Percentiles rank a stretch among this genome's conserved stretches.
Conservation (phyloP, 2,113 vertebrate species). For the Rhinolophus sinicus region DNA sequence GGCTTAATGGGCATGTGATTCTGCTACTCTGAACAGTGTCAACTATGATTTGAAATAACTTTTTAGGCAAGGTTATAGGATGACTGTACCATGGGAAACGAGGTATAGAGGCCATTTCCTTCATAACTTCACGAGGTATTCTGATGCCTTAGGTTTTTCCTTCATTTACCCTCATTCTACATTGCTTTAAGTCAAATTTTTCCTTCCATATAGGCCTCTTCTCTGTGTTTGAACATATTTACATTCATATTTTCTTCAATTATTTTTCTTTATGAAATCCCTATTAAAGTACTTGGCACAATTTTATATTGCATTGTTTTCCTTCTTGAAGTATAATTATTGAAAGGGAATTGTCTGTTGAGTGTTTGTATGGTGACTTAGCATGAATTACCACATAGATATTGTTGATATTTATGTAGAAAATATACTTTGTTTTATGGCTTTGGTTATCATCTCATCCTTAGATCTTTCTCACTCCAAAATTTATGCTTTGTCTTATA, state of each 20-base stretch:
- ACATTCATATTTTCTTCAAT: neutral
- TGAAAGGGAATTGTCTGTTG: neutral
- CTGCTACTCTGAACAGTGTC: neutral
- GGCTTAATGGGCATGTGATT: neutral
- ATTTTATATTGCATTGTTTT: neutral
- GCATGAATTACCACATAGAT: neutral
- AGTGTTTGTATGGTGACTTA: neutral
- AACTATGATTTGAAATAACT: neutral
- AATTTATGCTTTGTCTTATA: neutral
- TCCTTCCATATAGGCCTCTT: neutral
- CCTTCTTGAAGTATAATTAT: neutral
- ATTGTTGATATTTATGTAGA: neutral
- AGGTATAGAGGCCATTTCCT: neutral
- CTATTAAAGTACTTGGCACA: neutral
- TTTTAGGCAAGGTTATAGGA: neutral
- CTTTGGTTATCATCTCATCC: neutral
- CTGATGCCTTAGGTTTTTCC: neutral
- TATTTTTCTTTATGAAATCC: neutral
- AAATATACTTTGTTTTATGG: neutral
- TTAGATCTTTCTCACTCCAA: neutral
- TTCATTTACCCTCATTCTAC: neutral
- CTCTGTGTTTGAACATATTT: neutral
- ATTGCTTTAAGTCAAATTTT: neutral
- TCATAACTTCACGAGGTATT: neutral
- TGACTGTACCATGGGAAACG: neutral